Evolutionary conservation across 2,113 vertebrate genomes (phyloP), one percentile per base, ranked within the genome.

Genomic region (Leucopternis melanops): DNA sequence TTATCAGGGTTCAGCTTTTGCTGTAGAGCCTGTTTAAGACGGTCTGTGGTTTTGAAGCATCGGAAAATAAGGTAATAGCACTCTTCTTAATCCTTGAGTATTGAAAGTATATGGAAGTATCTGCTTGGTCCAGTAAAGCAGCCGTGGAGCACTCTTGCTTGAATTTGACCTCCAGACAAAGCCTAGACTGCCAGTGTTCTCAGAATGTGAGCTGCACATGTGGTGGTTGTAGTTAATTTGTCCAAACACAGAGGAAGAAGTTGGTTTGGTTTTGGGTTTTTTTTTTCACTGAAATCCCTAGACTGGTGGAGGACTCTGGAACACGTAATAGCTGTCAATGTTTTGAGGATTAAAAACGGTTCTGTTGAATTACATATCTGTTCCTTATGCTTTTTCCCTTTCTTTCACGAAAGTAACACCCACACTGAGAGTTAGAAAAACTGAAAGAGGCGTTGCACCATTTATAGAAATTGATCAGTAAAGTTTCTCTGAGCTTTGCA

Each of bases 351-450:
- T 91, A 73, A 69, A 92, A 91, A 52, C 27, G 10, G 36, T 85
- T 84, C 63, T 75, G 49, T 82, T 92, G 72, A 93, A 73, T 90
- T 96, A 16, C 61, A 11, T 95, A 38, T 85, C 81, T 87, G 57
- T 79, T 87, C 57, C 32, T 85, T 49, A 19, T 85, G 65, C 47
- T 82, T 94, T 86, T 95, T 69, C 12, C 29, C 57, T 87, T 91
- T 95, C 77, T 95, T 94, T 95, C 71, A 80, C 5, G 74, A 92
- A 97, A 96, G 62, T 66, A 55, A 89, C 96, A 80, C 94, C 95
- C 81, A 97, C 75, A 31, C 54, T 65, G 65, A 75, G 85, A 91
- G 72, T 84, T n/a, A 81, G 73, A 75, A 92, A 96, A 95, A 45
- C 62, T 89, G 77, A 58, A 66, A 94, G 78, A 95, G 92, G 94